phyloP scores from a whole-genome alignment of 2,888 invertebrate genomes.

The Nomada flava region DNA sequence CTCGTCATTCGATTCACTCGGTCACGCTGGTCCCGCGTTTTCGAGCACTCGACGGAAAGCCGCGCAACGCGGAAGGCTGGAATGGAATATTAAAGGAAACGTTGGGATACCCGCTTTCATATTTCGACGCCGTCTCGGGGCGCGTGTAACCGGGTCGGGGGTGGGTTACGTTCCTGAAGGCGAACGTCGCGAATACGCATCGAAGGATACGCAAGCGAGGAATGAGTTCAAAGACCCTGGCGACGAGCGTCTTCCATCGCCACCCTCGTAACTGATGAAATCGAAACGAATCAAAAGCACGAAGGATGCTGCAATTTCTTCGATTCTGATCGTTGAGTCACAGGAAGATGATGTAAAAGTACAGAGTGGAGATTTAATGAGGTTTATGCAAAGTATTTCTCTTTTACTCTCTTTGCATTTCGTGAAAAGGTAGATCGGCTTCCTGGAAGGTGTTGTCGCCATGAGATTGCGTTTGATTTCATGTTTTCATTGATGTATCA shows the following conservation, averaged over 20 bases:
- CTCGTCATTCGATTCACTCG: background rate
- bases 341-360: no score
- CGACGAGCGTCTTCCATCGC: slow-evolving; percentile 19
- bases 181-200: slow-evolving; percentile 51
- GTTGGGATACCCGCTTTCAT: slow-evolving; percentile 62
- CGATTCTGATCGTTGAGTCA: background rate
- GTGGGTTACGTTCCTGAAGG: slow-evolving; percentile 49
- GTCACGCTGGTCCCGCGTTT: slow-evolving; percentile 32
- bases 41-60: slow-evolving; percentile 25
- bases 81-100: slow-evolving; percentile 71
- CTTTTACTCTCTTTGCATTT: no score
- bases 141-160: slow-evolving; percentile 4
- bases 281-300: slow-evolving; percentile 24
- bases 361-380: no score
- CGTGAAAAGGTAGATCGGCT: no score
- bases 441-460: no score
- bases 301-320: background rate
- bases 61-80: slow-evolving; percentile 8
- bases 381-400: no score
- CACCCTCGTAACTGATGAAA: slow-evolving; percentile 30
- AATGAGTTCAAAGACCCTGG: slow-evolving; percentile 55
- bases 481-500: no score
- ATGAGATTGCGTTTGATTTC: no score
- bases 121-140: slow-evolving; percentile 58
- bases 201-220: slow-evolving; percentile 25